A percentile compares a stretch with the other conserved stretches of the same genome.
These are phyloP conservation scores for Tenthredo livida DNA, from an alignment of 2,888 invertebrate genomes.

Conservation along the genomic window DNA sequence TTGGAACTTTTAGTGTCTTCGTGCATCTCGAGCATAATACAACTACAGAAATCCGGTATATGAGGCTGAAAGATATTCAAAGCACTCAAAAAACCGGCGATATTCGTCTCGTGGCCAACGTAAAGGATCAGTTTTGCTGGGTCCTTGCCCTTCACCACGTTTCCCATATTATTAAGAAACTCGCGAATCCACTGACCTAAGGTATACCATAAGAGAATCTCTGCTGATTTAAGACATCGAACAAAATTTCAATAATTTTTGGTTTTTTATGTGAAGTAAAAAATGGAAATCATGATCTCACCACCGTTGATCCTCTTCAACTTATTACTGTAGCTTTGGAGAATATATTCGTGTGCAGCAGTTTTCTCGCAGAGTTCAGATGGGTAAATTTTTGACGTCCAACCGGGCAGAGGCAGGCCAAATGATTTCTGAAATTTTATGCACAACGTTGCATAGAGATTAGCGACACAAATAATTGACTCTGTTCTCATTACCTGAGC, in stretches of 20 bases:
- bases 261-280: not conserved
- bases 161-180: conserved; percentile 57
- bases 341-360: conserved; percentile 9
- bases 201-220: not conserved
- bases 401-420: not conserved
- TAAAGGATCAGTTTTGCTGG: conserved; percentile 3
- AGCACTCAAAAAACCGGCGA: conserved; percentile 51
- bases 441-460: not conserved
- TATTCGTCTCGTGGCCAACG: conserved; percentile 46
- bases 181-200: conserved; percentile 58
- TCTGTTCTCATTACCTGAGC: conserved; percentile 31
- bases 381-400: conserved; percentile 21
- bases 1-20: conserved; percentile 24
- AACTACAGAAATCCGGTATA: conserved; percentile 57
- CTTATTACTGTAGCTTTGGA: conserved; percentile 25
- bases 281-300: not conserved
- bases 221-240: not conserved
- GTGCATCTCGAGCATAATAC: conserved; percentile 58
- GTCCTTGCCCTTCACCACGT: conserved; percentile 37
- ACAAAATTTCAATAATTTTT: not conserved
- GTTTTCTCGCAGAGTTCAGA: conserved; percentile 12
- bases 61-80: conserved; percentile 57
- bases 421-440: not conserved
- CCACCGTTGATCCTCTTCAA: conserved; percentile 39
- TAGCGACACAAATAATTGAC: no score